A percentile compares a stretch with the other conserved stretches of the same genome.
These are phyloP conservation scores for Formica exsecta DNA, from an alignment of 1,140 invertebrate species.

Conservation along the genomic window DNA sequence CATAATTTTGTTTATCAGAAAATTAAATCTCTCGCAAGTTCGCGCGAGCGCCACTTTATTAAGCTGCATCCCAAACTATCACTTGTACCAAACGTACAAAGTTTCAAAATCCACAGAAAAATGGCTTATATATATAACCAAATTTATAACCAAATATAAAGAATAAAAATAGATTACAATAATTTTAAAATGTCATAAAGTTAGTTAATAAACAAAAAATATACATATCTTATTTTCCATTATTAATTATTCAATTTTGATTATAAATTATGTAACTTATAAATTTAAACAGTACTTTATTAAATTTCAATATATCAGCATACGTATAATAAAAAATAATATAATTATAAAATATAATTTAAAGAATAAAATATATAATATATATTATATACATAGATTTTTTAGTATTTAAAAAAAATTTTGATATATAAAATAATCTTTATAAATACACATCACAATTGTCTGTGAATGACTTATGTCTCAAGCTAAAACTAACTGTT, in stretches of 20 bases:
- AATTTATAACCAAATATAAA: neutral
- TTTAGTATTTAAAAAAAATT: neutral
- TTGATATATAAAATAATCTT: constrained; percentile 7
- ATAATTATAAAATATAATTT: neutral
- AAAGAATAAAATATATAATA: neutral
- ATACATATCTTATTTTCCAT: neutral
- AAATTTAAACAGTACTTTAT: neutral
- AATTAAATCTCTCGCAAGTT: neutral
- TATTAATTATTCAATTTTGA: neutral
- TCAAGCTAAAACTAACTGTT: neutral
- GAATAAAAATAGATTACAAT: neutral
- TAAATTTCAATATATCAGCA: neutral
- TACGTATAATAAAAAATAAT: neutral
- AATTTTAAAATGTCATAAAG: neutral
- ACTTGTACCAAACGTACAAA: neutral
- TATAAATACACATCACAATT: neutral
- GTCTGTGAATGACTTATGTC: neutral
- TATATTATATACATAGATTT: neutral
- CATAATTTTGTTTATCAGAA: neutral
- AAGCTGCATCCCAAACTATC: neutral
- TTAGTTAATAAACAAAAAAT: neutral
- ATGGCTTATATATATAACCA: neutral
- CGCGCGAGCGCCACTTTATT: neutral
- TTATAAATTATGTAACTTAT: constrained; percentile 5
- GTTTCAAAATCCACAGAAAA: neutral